A percentile compares a stretch with the other conserved stretches of the same genome.
Evolutionary conservation across 2,797 vertebrate species (phyloP).

Genomic region (Hozukius guyotensis): DNA sequence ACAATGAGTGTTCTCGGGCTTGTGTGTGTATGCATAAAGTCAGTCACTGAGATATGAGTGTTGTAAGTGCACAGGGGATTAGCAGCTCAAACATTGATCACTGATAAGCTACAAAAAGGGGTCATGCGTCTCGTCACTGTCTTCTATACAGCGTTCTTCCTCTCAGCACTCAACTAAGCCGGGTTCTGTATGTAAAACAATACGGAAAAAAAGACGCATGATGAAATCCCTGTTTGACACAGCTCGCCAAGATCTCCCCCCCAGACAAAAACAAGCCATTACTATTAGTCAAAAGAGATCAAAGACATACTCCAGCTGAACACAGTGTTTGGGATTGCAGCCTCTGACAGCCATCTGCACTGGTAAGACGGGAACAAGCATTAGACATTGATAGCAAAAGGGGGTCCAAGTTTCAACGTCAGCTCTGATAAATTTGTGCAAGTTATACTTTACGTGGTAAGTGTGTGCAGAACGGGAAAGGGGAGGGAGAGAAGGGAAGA

Average conservation of each 20-base stretch:
- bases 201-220: conserved; percentile 52
- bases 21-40: conserved; percentile 53
- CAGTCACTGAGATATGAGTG: conserved; percentile 59
- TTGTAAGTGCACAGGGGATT: conserved; percentile 72
- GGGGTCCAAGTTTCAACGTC: conserved; percentile 46
- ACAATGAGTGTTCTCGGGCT: conserved; percentile 11
- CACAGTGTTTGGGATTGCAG: conserved; percentile 64
- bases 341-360: conserved; percentile 73
- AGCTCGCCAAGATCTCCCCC: conserved; percentile 63
- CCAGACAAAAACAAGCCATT: conserved; percentile 77
- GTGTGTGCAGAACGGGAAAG: conserved; percentile 1
- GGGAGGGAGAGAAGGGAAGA: background rate
- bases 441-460: conserved; percentile 20
- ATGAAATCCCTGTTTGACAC: conserved; percentile 79
- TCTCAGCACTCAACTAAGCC: conserved; percentile 39
- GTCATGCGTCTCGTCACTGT: conserved; percentile 60
- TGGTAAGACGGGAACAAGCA: conserved; percentile 61
- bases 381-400: conserved; percentile 67
- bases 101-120: conserved; percentile 71
- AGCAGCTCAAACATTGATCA: conserved; percentile 71
- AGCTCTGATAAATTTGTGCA: conserved; percentile 54
- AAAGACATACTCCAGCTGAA: conserved; percentile 71
- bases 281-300: conserved; percentile 79
- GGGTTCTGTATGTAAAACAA: conserved; percentile 46
- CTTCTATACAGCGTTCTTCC: conserved; percentile 39